A percentile compares a stretch with the other conserved stretches of the same genome.
Evolutionary conservation across 2,888 invertebrate genomes (phyloP).

Genomic region (Calliopum simillimum): DNA sequence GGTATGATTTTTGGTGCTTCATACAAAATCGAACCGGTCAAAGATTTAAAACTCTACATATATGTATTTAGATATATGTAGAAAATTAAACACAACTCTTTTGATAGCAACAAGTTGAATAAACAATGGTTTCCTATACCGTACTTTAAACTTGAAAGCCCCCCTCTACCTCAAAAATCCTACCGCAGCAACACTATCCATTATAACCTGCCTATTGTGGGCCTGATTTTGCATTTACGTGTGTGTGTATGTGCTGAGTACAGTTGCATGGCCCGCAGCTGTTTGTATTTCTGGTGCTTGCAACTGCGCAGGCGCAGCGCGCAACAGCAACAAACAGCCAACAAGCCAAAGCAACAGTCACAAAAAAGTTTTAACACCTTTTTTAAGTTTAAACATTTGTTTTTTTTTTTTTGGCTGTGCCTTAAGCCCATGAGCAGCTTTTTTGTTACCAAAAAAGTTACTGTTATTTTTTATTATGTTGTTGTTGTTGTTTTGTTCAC

Average conservation of each 20-base stretch:
- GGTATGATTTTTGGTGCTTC: too few species aligned
- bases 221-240: background rate
- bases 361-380: conserved; percentile 22
- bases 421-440: background rate
- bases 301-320: background rate
- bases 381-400: background rate
- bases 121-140: too few species aligned
- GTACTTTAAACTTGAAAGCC: background rate
- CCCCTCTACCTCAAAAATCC: background rate
- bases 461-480: background rate
- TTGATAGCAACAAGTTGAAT: too few species aligned
- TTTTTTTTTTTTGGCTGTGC: conserved; percentile 4
- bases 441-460: conserved; percentile 13
- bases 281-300: background rate
- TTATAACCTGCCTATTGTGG: background rate
- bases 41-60: too few species aligned
- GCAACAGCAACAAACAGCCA: background rate
- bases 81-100: too few species aligned
- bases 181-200: background rate
- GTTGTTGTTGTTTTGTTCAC: background rate
- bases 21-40: too few species aligned
- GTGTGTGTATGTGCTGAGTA: conserved; percentile 1
- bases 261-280: conserved; percentile 19
- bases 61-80: too few species aligned
- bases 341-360: background rate